Evolutionary conservation across 2,888 invertebrate genomes (phyloP).

Genomic region (Limenitis camilla): DNA sequence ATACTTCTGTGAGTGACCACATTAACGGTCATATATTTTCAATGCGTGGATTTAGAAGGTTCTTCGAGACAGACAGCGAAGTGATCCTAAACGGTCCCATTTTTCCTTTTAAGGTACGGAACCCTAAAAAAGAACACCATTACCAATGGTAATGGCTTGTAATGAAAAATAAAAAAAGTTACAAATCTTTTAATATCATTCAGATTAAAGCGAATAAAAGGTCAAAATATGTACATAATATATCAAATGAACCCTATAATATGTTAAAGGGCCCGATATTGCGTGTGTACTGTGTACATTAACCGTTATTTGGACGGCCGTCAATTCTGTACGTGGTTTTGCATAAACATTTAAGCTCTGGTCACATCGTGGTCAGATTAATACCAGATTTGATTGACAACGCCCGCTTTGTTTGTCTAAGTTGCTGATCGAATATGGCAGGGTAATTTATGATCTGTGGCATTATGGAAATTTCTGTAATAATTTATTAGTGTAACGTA

Average conservation of each 20-base stretch:
- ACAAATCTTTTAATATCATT: too few species aligned
- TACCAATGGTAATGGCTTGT: too few species aligned
- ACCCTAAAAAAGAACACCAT: too few species aligned
- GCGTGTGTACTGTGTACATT: slow-evolving; percentile 18
- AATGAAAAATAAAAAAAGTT: too few species aligned
- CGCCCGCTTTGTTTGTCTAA: slow-evolving; percentile 15
- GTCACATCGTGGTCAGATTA: slow-evolving; percentile 23
- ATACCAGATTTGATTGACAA: slow-evolving; percentile 24
- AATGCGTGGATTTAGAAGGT: too few species aligned
- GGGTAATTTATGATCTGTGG: slow-evolving; percentile 10
- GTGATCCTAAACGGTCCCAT: too few species aligned
- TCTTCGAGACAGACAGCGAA: too few species aligned
- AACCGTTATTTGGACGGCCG: slow-evolving; percentile 21
- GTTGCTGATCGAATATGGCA: slow-evolving; percentile 15
- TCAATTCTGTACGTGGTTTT: slow-evolving; percentile 31
- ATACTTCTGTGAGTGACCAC: too few species aligned
- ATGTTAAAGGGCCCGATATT: slow-evolving; percentile 13
- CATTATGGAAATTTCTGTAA: neutral
- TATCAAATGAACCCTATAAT: slow-evolving; percentile 6
- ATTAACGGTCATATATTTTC: too few species aligned
- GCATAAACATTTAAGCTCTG: slow-evolving; percentile 49
- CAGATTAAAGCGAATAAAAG: too few species aligned
- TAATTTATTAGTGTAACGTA: too few species aligned
- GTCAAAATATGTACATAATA: slow-evolving; percentile 6
- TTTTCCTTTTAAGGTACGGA: too few species aligned